Base-by-base conservation (phyloP, 2,797 vertebrate species). In the Gadopsis marmoratus region DNA sequence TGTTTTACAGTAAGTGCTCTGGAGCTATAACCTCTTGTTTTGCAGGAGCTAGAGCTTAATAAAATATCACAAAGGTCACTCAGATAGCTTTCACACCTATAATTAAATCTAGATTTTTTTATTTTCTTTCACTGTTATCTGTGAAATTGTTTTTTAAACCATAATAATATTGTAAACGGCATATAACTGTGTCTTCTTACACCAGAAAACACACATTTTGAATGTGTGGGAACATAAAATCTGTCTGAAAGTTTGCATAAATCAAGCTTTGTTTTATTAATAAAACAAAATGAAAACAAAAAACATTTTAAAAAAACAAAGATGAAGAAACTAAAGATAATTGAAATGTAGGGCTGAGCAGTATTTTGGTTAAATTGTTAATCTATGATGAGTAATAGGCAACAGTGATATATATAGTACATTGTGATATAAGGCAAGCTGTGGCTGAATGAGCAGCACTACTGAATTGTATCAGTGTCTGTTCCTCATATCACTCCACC, bases 1-100 rank as follows among this genome's bases (percentile, higher is more conserved):
- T 80, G 83, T 91, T 91, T 92, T 81, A 86, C 83, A 86, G 71
- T 75, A 81, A 82, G 81, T 31, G 48, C 80, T 84, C 74, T 74
- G 68, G 62, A 84, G 79, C 63, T 69, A 43, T 84, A 78, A 86
- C 76, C 63, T 85, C 69, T 83, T 89, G 67, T 84, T 85, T 80
- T 71, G 53, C 56, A 60, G 35, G 19, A 84, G 66, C 59, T 63
- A 65, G 62, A 78, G 69, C 58, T 50, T 64, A 74, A 81, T 83
- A 53, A 78, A 85, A 83, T 73, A 72, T 47, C 17, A 80, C 74
- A 85, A 75, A 84, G 70, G 77, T 85, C 86, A 90, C 64, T 72
- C 50, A 73, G 74, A 84, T 67, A 82, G 76, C 58, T 74, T 84
- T 75, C 58, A 71, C 60, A 64, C 39, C 59, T 37, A 50, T 75